phyloP scores from a whole-genome alignment of 2,113 vertebrate species.

The Heptranchias perlo region DNA sequence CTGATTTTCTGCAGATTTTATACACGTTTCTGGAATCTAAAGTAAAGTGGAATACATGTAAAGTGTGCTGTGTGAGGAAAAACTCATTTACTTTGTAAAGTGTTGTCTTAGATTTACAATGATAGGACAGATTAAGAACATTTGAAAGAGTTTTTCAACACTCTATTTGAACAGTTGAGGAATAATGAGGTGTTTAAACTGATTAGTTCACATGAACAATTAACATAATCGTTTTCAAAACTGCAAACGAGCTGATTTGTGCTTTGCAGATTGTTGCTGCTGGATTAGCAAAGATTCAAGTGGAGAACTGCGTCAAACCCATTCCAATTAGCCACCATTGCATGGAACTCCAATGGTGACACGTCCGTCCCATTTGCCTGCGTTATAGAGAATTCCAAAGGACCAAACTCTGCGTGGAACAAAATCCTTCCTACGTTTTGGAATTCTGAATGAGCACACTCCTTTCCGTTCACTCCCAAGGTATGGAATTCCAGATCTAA shows the following conservation, averaged over 20 bases:
- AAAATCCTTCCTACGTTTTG: not conserved
- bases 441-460: not conserved
- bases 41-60: not conserved
- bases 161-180: not conserved
- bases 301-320: too few relatives aligned
- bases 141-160: not conserved
- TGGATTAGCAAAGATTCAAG: not conserved
- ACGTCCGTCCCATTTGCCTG: not conserved
- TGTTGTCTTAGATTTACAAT: not conserved
- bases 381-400: not conserved
- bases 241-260: not conserved
- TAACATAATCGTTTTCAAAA: not conserved
- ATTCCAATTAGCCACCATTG: not conserved
- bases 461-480: not conserved
- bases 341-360: not conserved
- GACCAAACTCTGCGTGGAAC: not conserved
- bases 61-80: not conserved
- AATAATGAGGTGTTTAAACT: not conserved
- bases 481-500: not conserved
- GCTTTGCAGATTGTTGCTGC: not conserved
- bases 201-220: not conserved
- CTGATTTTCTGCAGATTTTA: not conserved
- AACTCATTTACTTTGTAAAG: not conserved
- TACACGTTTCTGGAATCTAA: not conserved
- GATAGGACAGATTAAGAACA: not conserved